phyloP scores from a whole-genome alignment of 1,140 invertebrate genomes.

The Solen grandis region DNA sequence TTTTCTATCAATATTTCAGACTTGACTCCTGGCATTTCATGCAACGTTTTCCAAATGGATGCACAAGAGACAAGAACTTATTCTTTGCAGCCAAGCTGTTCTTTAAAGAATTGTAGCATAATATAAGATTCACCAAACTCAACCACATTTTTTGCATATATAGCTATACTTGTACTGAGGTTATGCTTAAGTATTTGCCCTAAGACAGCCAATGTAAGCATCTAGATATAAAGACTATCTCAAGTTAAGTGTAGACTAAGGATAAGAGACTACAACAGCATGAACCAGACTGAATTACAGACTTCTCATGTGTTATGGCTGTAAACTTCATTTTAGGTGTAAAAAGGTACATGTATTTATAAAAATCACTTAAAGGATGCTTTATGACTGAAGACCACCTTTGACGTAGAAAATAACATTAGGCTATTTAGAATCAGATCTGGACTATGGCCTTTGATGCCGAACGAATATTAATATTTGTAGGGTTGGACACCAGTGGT shows the following conservation, averaged over 20 bases:
- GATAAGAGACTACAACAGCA: slow-evolving; percentile 4
- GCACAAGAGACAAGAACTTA: slow-evolving; percentile 57
- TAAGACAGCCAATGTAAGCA: slow-evolving; percentile 3
- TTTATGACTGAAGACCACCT: slow-evolving; percentile 3
- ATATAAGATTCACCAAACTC: slow-evolving; percentile 8
- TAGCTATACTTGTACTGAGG: slow-evolving; percentile 15
- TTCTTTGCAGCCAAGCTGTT: slow-evolving; percentile 36
- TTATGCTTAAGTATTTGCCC: background rate
- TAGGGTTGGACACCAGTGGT: slow-evolving; percentile 61
- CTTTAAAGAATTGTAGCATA: no score
- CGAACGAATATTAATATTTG: no score
- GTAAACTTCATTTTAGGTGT: no score
- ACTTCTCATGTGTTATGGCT: slow-evolving; percentile 7
- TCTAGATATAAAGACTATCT: slow-evolving; percentile 17
- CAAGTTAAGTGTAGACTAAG: slow-evolving; percentile 4
- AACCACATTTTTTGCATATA: slow-evolving; percentile 8
- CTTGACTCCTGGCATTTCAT: slow-evolving; percentile 69
- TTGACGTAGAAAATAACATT: slow-evolving; percentile 6
- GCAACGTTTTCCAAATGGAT: slow-evolving; percentile 56
- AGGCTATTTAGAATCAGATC: no score
- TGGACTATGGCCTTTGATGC: no score
- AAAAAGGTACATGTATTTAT: no score
- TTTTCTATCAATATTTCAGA: slow-evolving; percentile 30
- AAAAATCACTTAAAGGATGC: no score
- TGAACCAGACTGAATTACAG: background rate